A percentile compares a stretch with the other conserved stretches of the same genome.
phyloP scores from a whole-genome alignment of 2,113 vertebrate species.

The Albula glossodonta region DNA sequence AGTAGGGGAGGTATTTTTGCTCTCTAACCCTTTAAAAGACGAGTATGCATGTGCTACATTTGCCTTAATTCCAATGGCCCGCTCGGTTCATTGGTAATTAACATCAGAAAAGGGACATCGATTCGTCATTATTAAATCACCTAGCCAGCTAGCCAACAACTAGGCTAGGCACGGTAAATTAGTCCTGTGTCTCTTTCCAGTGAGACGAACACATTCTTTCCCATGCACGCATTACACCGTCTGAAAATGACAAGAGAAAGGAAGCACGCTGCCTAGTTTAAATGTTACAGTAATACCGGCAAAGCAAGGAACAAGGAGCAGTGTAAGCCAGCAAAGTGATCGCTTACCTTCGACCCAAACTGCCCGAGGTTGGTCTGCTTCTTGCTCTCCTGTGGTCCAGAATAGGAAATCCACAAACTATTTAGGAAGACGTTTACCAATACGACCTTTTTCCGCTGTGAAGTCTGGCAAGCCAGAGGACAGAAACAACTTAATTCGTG shows the following conservation, averaged over 20 bases:
- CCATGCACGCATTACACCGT: background rate
- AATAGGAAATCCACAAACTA: constrained; percentile 31
- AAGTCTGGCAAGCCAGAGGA: background rate
- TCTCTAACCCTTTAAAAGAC: background rate
- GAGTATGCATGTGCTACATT: background rate
- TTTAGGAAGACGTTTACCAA: constrained; percentile 2
- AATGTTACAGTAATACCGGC: background rate
- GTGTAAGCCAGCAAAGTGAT: background rate
- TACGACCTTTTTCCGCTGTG: background rate
- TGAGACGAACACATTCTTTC: background rate
- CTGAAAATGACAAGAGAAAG: background rate
- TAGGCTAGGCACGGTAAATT: background rate
- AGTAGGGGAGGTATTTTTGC: background rate
- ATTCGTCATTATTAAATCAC: constrained; percentile 31
- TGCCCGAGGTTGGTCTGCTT: constrained; percentile 50
- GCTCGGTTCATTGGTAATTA: background rate
- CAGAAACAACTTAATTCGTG: background rate
- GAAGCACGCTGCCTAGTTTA: background rate
- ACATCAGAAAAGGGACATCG: background rate
- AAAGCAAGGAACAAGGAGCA: background rate
- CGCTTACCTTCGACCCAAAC: constrained; percentile 50
- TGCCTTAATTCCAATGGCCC: background rate
- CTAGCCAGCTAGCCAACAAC: constrained; percentile 6
- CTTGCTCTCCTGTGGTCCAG: constrained; percentile 34
- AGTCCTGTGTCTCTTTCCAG: background rate